phyloP scores from a whole-genome alignment of 2,797 vertebrate genomes.

The Sebastes nivosus region DNA sequence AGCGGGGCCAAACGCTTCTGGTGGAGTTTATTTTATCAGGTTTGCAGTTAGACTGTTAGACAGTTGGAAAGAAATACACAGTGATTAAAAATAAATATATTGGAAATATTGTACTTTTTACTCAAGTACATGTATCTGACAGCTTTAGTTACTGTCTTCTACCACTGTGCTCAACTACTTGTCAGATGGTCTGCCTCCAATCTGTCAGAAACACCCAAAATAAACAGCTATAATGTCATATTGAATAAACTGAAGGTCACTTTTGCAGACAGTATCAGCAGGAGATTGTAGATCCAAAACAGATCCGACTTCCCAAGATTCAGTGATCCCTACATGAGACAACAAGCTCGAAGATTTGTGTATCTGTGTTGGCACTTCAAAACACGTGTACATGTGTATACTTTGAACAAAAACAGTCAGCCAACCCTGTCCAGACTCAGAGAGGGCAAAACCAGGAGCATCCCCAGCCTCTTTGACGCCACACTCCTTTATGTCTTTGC shows the following conservation, averaged over 20 bases:
- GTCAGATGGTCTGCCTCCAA: background rate
- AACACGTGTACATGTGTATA: background rate
- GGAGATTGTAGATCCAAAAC: background rate
- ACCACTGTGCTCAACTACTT: background rate
- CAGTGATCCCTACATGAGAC: conserved; percentile 28
- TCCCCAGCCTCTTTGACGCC: conserved; percentile 21
- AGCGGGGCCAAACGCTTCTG: conserved; percentile 37
- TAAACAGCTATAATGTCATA: background rate
- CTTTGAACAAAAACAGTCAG: conserved; percentile 1
- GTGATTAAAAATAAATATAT: no score
- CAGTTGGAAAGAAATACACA: accelerated
- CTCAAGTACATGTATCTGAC: no score
- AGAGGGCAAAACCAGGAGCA: background rate
- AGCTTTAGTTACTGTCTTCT: no score
- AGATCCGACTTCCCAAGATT: background rate
- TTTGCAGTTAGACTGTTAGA: background rate
- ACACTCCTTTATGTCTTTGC: background rate
- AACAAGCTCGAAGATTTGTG: background rate
- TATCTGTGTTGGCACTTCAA: background rate
- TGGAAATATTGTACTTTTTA: no score
- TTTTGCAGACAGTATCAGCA: background rate
- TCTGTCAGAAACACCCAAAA: background rate
- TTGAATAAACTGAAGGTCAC: background rate
- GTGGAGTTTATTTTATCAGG: background rate
- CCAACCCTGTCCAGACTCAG: background rate